phyloP scores from a whole-genome alignment of 2,797 vertebrate genomes.

The Coluber constrictor region DNA sequence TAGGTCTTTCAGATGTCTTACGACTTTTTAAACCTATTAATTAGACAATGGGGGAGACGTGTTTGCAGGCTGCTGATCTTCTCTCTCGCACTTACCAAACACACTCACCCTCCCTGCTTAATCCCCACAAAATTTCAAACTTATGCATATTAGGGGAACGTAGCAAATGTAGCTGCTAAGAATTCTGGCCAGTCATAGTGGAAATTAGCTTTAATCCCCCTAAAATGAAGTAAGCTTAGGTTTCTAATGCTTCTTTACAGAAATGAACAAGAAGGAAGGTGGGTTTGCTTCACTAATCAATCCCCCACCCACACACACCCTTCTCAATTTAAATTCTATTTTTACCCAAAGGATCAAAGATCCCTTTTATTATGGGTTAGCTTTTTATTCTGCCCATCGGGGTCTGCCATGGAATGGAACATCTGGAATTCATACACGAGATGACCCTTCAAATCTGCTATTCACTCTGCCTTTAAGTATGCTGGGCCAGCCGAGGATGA shows the following conservation, averaged over 20 bases:
- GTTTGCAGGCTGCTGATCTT: constrained; percentile 14
- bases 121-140: constrained; percentile 18
- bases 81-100: background rate
- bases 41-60: background rate
- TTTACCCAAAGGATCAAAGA: constrained; percentile 26
- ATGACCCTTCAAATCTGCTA: background rate
- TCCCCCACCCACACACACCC: background rate
- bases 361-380: background rate
- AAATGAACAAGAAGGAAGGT: background rate
- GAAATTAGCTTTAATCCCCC: constrained; percentile 16
- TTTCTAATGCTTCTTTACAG: background rate
- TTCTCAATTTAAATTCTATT: constrained; percentile 8
- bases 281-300: background rate
- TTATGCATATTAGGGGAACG: background rate
- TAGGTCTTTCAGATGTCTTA: background rate
- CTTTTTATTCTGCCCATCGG: background rate
- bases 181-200: background rate
- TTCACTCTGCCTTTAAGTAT: background rate
- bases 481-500: background rate
- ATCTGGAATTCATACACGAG: background rate
- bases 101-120: background rate
- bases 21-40: constrained; percentile 25
- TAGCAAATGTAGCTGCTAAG: background rate
- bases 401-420: background rate
- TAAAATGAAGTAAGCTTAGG: background rate